Base-by-base conservation (phyloP, 2,797 vertebrate species). In the Acanthornis magna region DNA sequence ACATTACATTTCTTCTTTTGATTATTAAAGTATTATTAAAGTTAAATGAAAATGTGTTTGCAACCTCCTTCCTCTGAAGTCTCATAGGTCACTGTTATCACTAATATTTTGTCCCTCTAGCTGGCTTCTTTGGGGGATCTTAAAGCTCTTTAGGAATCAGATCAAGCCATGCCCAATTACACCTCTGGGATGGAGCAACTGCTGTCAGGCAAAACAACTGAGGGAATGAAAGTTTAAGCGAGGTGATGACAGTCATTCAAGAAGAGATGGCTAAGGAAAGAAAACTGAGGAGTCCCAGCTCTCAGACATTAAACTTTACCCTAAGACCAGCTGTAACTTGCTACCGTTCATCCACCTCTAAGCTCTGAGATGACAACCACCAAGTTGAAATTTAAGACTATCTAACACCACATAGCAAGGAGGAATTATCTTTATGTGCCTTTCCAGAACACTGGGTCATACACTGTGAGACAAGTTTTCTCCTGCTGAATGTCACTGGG, bases 1-100 rank as follows among this genome's bases (percentile, higher is more conserved):
- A 97, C 88, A 95, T 80, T 90, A 94, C 50, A 81, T 81, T 96
- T 95, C 90, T 97, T 97, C 93, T 96, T 97, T 94, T 96, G 91
- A 97, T 97, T 96, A 96, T 92, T 97, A 93, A 97, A 91, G 90
- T 95, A 97, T 82, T 88, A 95, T 95, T 93, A 88, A 92, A 95
- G 82, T 92, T 95, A 96, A 95, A 96, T 53, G 85, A 83, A 96
- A 97, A 97, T 62, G 74, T 53, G 36, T 89, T 93, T 95, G 55
- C 43, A 87, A n/a, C 43, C 84, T 96, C 42, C 77, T 71, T 91
- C 42, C 77, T 73, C 42, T 85, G 66, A 95, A 84, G 63, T 81
- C 84, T 60, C n/a, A 89, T 16, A 97, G 88, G 83, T 91, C 91
- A 91, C 26, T 20, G 32, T 45, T 88, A 58, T 13, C 61, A 76